phyloP scores from a whole-genome alignment of 2,797 vertebrate genomes.

The Micrastur ruficollis region DNA sequence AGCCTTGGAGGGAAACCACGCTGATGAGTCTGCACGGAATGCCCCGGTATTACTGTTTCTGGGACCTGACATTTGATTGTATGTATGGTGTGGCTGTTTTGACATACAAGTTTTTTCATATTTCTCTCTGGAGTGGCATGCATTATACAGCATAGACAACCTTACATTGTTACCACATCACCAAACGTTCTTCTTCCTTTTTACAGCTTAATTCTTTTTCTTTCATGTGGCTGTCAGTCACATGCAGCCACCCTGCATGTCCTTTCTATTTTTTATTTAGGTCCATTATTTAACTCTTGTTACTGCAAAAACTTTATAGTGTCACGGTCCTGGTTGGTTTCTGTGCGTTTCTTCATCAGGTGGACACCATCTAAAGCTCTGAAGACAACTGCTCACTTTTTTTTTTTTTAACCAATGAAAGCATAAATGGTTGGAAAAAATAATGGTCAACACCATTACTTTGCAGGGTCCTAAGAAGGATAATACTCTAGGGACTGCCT shows the following conservation, averaged over 20 bases:
- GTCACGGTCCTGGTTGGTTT: neutral
- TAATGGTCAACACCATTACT: neutral
- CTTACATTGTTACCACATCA: neutral
- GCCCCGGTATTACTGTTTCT: neutral
- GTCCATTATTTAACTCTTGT: neutral
- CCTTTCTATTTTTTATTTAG: neutral
- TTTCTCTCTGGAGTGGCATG: neutral
- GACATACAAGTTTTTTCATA: neutral
- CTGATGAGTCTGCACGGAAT: neutral
- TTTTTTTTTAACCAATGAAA: neutral
- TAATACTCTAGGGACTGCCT: neutral
- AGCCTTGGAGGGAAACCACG: neutral
- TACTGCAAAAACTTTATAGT: neutral
- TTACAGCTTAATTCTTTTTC: neutral
- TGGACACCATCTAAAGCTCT: neutral
- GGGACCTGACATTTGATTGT: neutral
- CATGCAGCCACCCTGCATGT: neutral
- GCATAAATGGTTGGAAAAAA: neutral
- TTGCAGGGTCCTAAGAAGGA: neutral
- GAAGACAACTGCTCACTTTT: neutral
- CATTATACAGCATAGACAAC: neutral
- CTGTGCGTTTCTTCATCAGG: neutral
- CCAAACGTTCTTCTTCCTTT: neutral
- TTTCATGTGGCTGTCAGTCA: neutral
- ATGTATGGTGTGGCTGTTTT: neutral